A percentile compares a stretch with the other conserved stretches of the same genome.
Conservation (phyloP, 2,113 vertebrate genomes). For the Python bivittatus region DNA sequence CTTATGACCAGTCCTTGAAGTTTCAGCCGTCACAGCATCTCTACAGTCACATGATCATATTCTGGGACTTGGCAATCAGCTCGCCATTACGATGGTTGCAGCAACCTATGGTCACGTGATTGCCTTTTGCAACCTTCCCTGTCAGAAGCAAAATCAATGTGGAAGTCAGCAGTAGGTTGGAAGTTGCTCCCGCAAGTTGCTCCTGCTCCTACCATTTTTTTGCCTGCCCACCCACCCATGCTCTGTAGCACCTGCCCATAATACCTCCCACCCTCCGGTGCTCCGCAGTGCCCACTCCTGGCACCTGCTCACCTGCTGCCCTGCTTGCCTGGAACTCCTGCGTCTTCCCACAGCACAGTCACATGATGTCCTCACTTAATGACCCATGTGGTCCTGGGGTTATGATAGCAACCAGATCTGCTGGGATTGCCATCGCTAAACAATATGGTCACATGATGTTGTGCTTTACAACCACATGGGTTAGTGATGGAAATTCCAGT, state of each 20-base stretch:
- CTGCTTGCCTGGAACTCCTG: neutral
- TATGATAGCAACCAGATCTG: neutral
- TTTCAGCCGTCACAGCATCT: neutral
- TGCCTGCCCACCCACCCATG: neutral
- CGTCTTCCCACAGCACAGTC: neutral
- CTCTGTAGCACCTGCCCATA: no score
- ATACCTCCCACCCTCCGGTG: no score
- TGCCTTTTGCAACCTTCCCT: neutral
- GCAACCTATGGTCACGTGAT: neutral
- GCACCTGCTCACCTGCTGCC: neutral
- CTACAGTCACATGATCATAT: neutral
- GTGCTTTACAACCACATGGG: neutral
- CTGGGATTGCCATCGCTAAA: neutral
- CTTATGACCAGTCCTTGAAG: no score
- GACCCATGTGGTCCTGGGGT: neutral
- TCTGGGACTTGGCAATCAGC: neutral
- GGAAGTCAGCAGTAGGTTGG: no score
- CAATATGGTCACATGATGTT: neutral
- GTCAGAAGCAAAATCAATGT: neutral
- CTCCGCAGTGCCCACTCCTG: no score
- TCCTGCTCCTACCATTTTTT: no score
- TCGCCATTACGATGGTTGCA: neutral
- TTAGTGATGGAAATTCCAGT: neutral
- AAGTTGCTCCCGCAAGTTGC: no score
- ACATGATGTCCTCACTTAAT: neutral